Evolutionary conservation across 2,888 invertebrate species (phyloP), one percentile per base, ranked within the genome.

Genomic region (Adelognathus sp.): DNA sequence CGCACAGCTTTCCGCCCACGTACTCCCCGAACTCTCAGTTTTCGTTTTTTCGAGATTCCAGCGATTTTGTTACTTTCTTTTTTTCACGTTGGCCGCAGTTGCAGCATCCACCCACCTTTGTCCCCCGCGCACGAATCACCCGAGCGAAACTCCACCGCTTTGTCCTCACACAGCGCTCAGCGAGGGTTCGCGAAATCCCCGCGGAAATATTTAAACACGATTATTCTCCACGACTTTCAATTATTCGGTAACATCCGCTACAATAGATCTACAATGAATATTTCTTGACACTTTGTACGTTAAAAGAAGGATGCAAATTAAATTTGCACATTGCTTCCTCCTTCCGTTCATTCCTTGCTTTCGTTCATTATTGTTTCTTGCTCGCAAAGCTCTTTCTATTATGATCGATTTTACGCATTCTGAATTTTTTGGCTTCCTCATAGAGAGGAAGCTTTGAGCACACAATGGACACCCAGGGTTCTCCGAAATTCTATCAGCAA

Each of bases 31-130:
- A 46, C 29, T 60, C 36, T 41, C 11, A 63, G 36, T 71, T 76
- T 64, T 58, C 73, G 67, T 80, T 74, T 74, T 56, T 78, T 80
- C 61, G 56, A 61, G 52, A 67, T 69, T 71, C 52, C 7, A 27
- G 60, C 29, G 18, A 50, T 70, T 50, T 50, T 56, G 39, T n/a
- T 16, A 24, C 52, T 36, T 41, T 21, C 24, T 16, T 54, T 46
- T 29, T 18, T 11, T 52, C n/a, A 11, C 21, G 70, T 29, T 14
- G 21, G 41, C 54, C n/a, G 36, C 31, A 50, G 46, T 60, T 52
- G 50, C 69, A 44, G 41, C 41, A 41, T 54, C 41, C 67, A 41
- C 50, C 46, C 11, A 60, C 58, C 11, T 14, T 33, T 24, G 33
- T 56, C 7, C 31, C 18, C n/a, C 27, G 44, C 44, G 29, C 14